These are phyloP conservation scores for Clavelina lepadiformis DNA, from an alignment of 23 tunicate genomes.

Conservation along the genomic window DNA sequence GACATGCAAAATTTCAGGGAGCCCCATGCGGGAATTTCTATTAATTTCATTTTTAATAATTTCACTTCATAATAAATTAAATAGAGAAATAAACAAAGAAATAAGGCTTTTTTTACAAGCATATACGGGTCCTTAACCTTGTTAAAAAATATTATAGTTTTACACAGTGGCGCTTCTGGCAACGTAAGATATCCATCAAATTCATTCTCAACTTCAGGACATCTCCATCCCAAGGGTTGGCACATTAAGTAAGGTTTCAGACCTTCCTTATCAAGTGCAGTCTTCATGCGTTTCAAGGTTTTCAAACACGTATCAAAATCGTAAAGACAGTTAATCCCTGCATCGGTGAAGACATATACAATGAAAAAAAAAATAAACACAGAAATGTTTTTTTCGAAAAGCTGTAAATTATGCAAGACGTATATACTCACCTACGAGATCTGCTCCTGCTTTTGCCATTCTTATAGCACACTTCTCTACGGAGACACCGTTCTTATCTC, in stretches of 20 bases:
- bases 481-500: slow-evolving; percentile 64
- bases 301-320: slow-evolving; percentile 58
- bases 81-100: too few species aligned
- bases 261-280: slow-evolving; percentile 56
- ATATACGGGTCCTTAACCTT: too few species aligned
- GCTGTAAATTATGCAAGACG: not conserved
- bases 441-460: slow-evolving; percentile 93
- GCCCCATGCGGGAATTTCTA: too few species aligned
- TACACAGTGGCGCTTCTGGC: slow-evolving; percentile 67
- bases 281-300: slow-evolving; percentile 57
- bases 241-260: slow-evolving; percentile 72
- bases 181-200: slow-evolving; percentile 50
- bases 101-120: not conserved
- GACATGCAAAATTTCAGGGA: too few species aligned
- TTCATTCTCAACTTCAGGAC: slow-evolving; percentile 79
- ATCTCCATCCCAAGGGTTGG: slow-evolving; percentile 83
- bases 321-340: slow-evolving; percentile 80
- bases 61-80: too few species aligned
- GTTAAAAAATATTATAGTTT: too few species aligned
- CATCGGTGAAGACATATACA: not conserved
- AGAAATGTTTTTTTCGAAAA: too few species aligned
- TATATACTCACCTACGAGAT: slow-evolving; percentile 48
- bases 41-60: too few species aligned
- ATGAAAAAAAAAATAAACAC: too few species aligned
- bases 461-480: slow-evolving; percentile 85